Evolutionary conservation across 2,888 invertebrate species (phyloP).

Genomic region (Nasonovia ribisnigri): DNA sequence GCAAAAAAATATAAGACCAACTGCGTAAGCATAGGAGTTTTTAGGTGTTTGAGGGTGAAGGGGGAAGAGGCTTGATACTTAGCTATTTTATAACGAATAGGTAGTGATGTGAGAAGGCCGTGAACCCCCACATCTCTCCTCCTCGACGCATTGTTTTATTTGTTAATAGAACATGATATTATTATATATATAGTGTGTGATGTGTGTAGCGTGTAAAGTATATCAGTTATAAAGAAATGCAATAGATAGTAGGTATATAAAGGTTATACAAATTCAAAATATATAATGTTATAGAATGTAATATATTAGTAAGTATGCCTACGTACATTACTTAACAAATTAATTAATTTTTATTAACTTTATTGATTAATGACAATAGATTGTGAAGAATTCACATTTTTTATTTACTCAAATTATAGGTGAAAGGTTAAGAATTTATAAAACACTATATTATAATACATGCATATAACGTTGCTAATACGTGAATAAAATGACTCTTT

Average conservation of each 20-base stretch:
- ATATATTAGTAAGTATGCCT: not conserved
- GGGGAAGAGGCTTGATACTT: not conserved
- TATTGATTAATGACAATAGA: not conserved
- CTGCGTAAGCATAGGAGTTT: not conserved
- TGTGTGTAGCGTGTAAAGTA: no score
- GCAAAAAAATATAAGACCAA: not conserved
- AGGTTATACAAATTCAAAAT: not conserved
- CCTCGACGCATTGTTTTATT: no score
- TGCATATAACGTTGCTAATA: not conserved
- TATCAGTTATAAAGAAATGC: no score
- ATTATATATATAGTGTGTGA: not conserved
- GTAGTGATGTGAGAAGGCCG: not conserved
- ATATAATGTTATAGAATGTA: not conserved
- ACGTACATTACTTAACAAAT: not conserved
- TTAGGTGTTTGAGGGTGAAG: no score
- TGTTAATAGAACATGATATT: no score
- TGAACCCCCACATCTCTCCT: no score
- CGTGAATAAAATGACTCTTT: not conserved
- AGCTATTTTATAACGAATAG: not conserved
- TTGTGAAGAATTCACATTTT: not conserved
- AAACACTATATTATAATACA: not conserved
- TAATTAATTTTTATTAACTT: not conserved
- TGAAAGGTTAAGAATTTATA: not conserved
- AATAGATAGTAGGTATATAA: not conserved
- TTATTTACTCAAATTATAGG: not conserved